Evolutionary conservation across 1,140 invertebrate species (phyloP), one percentile per base, ranked within the genome.

Genomic region (Tachypleus tridentatus): DNA sequence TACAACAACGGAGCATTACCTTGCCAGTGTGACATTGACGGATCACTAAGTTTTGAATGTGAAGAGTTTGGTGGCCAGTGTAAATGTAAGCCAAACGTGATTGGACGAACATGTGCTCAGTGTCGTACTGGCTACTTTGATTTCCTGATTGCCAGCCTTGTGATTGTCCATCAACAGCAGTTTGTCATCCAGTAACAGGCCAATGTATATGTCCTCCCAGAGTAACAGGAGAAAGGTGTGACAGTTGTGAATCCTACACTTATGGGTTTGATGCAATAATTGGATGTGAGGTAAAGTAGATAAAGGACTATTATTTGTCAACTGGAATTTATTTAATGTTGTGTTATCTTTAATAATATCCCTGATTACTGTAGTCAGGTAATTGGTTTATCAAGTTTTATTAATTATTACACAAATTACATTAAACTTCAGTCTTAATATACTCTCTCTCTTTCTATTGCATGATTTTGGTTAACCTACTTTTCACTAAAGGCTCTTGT

Each of bases 41-140:
- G 96, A 0, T 93, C 93, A 0, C 82, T 82, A 0, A 92, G 87
- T 72, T 93, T 96, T 72, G 85, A 91, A 66, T 94, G 91, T 72
- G 85, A 91, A 59, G 82, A 85, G 52, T 97, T 96, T 74, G 97
- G 97, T 0, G 97, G 97, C 1, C 94, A 98, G 74, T 99, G 97
- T 76, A 83, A 85, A 0, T 99, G 97, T 75, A 89, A 87, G 72
- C 82, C 86, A 0, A 93, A 98, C 75, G 87, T 99, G 0, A 97
- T 99, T 70, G 97, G 94, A 54, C 80, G 95, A 58, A 84, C 84
- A 48, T 99, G 97, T 76, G 87, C 88, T 54, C 82, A 85, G 10
- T 99, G 97, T 76, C 84, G 85, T 67, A 92, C 92, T 7, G 95
- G 94, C 2, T 98, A 86, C 76, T 97, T 86, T 73, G 93, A 1